Conservation (phyloP, 1,140 invertebrate species). For the Drosophila biarmipes region DNA sequence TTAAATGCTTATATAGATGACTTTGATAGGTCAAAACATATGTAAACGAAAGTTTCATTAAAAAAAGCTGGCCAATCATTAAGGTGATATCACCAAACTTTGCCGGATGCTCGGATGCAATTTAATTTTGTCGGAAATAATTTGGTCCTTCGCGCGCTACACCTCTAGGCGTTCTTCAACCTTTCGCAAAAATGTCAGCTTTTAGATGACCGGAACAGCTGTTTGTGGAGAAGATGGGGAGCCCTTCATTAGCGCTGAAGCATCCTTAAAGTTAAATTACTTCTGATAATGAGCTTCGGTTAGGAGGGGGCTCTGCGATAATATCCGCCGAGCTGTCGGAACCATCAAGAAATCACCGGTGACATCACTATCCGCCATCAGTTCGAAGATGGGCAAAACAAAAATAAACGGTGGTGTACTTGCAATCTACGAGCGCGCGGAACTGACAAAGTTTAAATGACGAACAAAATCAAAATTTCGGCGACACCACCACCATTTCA, state of each 20-base stretch:
- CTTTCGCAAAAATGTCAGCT: conserved; percentile 5
- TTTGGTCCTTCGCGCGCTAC: not conserved
- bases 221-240: not conserved
- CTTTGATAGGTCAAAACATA: not conserved
- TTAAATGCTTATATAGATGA: not conserved
- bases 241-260: conserved; percentile 3
- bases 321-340: conserved; percentile 1
- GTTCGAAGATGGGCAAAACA: conserved; percentile 6
- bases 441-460: conserved; percentile 11
- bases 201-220: conserved; percentile 14
- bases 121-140: conserved; percentile 5
- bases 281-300: conserved; percentile 8
- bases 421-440: conserved; percentile 8
- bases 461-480: conserved; percentile 9
- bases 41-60: not conserved
- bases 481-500: not conserved
- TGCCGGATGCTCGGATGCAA: not conserved
- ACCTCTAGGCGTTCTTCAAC: not conserved
- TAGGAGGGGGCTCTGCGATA: not conserved
- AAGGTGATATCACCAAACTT: not conserved
- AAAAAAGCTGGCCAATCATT: conserved; percentile 2
- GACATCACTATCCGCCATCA: conserved; percentile 11
- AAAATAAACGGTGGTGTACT: conserved; percentile 1
- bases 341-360: conserved; percentile 5
- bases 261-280: conserved; percentile 9